Base-by-base conservation (phyloP, 2,888 invertebrate genomes). In the Epistrophella euchroma region DNA sequence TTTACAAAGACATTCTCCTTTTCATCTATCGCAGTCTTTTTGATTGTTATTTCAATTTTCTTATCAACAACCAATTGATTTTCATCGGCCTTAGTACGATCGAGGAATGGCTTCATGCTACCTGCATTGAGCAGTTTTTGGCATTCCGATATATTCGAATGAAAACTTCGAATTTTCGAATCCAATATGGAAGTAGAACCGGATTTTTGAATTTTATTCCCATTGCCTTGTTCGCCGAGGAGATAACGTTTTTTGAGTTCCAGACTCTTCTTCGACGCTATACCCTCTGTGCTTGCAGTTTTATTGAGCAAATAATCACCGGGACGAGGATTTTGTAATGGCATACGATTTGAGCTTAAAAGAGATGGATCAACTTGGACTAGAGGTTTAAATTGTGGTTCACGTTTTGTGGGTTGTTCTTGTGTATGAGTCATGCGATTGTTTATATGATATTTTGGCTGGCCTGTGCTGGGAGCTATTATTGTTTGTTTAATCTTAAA, bases 191-290 rank as follows among this genome's bases (percentile, higher is more conserved):
- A 96, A 7, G 97, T 96, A 74, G 97, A 97, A 72, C 96, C 97
- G 0, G 97, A 97, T 90, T 97, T 96, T 88, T 96, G 94, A 28
- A 97, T 96, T 28, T 95, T 94, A 43, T 96, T 95, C 3, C 95
- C 94, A 60, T 94, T 91, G 6, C 94, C 94, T 0, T 94, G 93
- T 88, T 96, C 96, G 0, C 97, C 97, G 13, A 97, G 93, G 19
- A 97, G 93, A 92, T 97, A 98, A 84, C 95, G 95, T 90, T 97
- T 96, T 91, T 97, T 97, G 56, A 97, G 94, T 92, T 97, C 97
- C 70, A 97, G 93, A 19, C 97, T 97, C 76, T 97, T 95, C 92
- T 97, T 97, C 17, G 97, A 96, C 13, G 97, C 97, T 75, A 97
- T 95, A 22, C 97, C 97, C 90, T 97, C 97, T 1, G 97, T 97